Conservation (phyloP, 1,140 invertebrate species). For the Hyles euphorbiae region DNA sequence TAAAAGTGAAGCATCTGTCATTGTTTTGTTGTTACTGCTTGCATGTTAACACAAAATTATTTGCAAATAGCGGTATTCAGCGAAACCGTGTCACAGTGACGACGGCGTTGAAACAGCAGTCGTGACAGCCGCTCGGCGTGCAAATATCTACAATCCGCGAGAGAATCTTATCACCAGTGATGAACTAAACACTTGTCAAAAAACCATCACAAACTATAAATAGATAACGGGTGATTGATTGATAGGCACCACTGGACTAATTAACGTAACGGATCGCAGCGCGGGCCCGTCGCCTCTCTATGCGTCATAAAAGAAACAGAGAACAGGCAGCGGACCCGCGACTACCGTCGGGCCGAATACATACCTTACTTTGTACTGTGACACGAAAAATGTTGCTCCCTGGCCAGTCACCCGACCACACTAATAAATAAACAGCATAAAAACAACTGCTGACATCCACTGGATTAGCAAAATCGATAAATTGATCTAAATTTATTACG, state of each 20-base stretch:
- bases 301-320: conserved; percentile 16
- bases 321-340: no score
- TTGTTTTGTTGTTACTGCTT: no score
- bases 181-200: conserved; percentile 11
- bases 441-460: conserved; percentile 47
- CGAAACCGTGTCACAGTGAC: neutral
- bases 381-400: conserved; percentile 56
- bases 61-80: no score
- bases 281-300: neutral
- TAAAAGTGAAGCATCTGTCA: no score
- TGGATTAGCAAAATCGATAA: conserved; percentile 58
- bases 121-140: no score
- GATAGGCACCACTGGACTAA: conserved; percentile 13
- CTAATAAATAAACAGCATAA: conserved; percentile 67
- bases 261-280: conserved; percentile 11
- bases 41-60: no score
- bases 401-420: conserved; percentile 43
- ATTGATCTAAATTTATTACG: conserved; percentile 32
- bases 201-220: conserved; percentile 17
- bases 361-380: conserved; percentile 60
- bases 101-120: no score
- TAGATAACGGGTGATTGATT: conserved; percentile 19
- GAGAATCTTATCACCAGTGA: neutral
- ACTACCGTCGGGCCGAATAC: conserved; percentile 16
- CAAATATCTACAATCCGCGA: neutral